Evolutionary conservation across 2,888 invertebrate genomes (phyloP).

Genomic region (Toxonevra muliebris): DNA sequence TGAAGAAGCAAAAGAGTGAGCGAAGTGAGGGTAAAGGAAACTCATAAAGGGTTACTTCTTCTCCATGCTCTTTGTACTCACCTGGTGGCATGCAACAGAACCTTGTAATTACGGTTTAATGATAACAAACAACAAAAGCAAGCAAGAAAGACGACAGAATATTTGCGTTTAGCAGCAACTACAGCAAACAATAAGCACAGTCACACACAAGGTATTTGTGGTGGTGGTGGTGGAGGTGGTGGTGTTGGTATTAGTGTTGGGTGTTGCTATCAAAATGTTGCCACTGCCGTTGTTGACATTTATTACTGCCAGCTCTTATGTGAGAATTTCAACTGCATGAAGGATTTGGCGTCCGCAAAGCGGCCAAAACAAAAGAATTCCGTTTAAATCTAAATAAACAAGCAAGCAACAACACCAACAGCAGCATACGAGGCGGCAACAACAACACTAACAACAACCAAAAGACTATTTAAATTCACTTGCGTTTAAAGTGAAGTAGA

Average conservation of each 20-base stretch:
- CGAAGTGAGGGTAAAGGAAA: too few species aligned
- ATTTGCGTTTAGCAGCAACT: too few species aligned
- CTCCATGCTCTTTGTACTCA: not conserved
- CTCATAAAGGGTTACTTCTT: not conserved
- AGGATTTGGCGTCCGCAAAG: not conserved
- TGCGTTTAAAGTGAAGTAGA: not conserved
- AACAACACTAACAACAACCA: not conserved
- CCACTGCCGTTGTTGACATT: not conserved
- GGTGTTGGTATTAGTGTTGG: not conserved
- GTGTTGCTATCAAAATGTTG: not conserved
- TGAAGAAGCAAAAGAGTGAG: not conserved
- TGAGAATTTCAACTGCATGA: not conserved
- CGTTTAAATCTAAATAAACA: conserved; percentile 1
- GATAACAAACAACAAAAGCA: not conserved
- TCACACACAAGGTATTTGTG: too few species aligned
- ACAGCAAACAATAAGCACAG: too few species aligned
- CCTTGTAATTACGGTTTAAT: conserved; percentile 1
- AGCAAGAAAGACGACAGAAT: not conserved
- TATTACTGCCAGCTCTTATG: not conserved
- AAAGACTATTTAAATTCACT: not conserved
- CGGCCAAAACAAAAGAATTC: not conserved
- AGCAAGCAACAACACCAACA: not conserved
- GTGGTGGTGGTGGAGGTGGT: too few species aligned
- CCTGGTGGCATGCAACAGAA: not conserved
- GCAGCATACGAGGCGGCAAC: not conserved